Evolutionary conservation across 2,113 vertebrate genomes (phyloP).

Genomic region (Indri indri): DNA sequence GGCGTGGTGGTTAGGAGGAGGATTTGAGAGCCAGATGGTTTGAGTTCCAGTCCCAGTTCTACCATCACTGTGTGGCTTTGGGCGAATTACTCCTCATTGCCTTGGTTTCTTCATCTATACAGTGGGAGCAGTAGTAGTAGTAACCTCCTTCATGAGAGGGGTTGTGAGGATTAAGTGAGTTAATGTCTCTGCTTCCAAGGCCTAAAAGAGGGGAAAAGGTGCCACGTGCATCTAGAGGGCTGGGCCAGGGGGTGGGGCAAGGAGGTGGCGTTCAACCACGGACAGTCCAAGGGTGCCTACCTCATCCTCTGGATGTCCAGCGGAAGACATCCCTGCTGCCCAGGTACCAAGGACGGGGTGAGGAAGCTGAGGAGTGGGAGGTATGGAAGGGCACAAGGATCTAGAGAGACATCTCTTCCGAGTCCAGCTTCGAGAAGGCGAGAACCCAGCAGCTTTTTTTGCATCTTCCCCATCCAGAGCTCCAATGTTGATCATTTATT

Average conservation of each 20-base stretch:
- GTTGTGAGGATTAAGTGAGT: background rate
- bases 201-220: background rate
- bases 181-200: background rate
- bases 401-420: background rate
- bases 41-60: background rate
- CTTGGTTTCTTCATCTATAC: background rate
- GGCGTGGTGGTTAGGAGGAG: background rate
- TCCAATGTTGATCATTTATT: background rate
- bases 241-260: too few relatives aligned
- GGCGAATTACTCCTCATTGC: background rate
- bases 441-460: background rate
- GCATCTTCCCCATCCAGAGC: background rate
- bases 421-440: background rate
- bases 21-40: background rate
- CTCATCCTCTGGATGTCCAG: background rate
- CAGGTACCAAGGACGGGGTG: background rate
- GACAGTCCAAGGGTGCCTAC: background rate
- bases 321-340: background rate
- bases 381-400: background rate
- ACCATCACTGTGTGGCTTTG: background rate
- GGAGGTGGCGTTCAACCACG: background rate
- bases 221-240: background rate
- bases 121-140: background rate
- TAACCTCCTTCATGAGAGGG: background rate
- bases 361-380: background rate